These are phyloP conservation scores for Lucifuga dentata DNA, from an alignment of 2,113 vertebrate genomes.

Conservation along the genomic window DNA sequence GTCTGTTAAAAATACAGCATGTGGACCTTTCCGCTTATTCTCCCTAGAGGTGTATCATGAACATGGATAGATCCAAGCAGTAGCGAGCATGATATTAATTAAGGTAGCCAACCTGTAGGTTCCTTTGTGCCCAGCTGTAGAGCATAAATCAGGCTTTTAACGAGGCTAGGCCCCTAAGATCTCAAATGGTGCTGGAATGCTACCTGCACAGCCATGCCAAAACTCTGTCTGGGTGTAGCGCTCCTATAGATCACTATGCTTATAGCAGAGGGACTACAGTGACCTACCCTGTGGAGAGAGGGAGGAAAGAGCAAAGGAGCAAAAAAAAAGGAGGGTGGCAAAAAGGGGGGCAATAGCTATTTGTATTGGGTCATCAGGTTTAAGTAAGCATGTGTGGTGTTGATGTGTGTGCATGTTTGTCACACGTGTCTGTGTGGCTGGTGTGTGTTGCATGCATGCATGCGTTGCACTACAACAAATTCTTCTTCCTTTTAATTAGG, in stretches of 20 bases:
- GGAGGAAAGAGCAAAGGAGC: constrained; percentile 55
- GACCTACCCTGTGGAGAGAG: constrained; percentile 47
- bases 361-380: constrained; percentile 73
- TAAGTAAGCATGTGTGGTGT: constrained; percentile 55
- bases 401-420: constrained; percentile 15
- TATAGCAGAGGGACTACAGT: constrained; percentile 68
- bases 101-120: constrained; percentile 79
- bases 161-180: constrained; percentile 79
- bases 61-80: constrained; percentile 61
- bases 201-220: constrained; percentile 87
- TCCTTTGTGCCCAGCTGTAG: constrained; percentile 79
- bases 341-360: constrained; percentile 62
- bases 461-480: constrained; percentile 31
- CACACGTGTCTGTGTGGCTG: constrained; percentile 5
- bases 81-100: constrained; percentile 77
- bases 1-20: constrained; percentile 55
- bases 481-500: constrained; percentile 14
- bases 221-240: constrained; percentile 85
- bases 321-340: constrained; percentile 65
- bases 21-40: constrained; percentile 55
- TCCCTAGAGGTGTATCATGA: constrained; percentile 68
- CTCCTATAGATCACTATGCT: constrained; percentile 83
- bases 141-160: constrained; percentile 83
- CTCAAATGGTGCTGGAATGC: constrained; percentile 88
- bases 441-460: constrained; percentile 9